Base-by-base conservation (phyloP, 1,140 invertebrate species). In the Drosophila trapezifrons region DNA sequence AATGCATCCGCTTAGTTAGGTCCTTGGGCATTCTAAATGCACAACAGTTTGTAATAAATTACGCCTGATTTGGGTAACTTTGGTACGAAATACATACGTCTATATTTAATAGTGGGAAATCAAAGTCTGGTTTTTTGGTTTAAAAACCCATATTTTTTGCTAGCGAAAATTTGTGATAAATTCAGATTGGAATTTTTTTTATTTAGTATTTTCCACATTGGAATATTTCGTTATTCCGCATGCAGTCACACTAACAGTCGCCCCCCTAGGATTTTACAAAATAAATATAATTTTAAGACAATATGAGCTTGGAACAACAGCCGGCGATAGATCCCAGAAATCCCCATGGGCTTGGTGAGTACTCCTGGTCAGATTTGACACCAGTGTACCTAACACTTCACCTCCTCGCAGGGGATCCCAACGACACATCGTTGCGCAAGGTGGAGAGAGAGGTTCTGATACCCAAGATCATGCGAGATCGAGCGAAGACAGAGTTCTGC, bases 401-500 rank as follows among this genome's bases (percentile, higher is more conserved):
- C 17, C 59, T 69, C 32, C 15, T 75, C 0, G 2, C 32, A 97
- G 97, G 97, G 64, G 97, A 98, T 94, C 97, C 97, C 10, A 93
- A 97, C 86, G 97, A 98, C 91, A 93, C 80, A 80, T 92, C 87
- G n/a, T 92, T 98, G 49, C 93, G 97, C 84, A 97, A 95, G 94
- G 96, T 98, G 2, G 97, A 98, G 93, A 92, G 92, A 42, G 96
- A 98, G 85, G 94, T 98, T 43, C 79, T 98, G 43, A 96, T 98
- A 92, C 96, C 97, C 2, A 96, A 97, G 92, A 95, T 96, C 90
- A 95, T 98, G 93, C 93, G 97, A 76, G 96, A 97, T 47, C 95
- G 94, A 90, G 95, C 97, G 2, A 96, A 94, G 91, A 82, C 78
- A 15, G 95, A 97, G 90, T 96, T 97, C 91, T 98, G 97, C 93